A percentile compares a stretch with the other conserved stretches of the same genome.
Evolutionary conservation across 2,888 invertebrate genomes (phyloP).

Genomic region (Galeopsomyia nigrocyanea): DNA sequence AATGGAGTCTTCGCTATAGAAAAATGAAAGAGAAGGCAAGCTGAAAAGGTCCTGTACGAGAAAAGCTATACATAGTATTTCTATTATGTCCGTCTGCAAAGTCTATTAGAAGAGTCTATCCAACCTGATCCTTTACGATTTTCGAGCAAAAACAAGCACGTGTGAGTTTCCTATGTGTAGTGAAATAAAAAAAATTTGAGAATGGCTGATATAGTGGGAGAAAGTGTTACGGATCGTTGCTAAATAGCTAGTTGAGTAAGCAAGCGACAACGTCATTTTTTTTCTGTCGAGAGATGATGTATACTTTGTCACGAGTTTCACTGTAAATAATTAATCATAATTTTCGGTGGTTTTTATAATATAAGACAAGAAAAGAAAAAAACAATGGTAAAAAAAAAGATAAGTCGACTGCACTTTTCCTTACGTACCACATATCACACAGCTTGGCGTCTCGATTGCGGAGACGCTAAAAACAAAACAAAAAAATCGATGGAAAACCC

Average conservation of each 20-base stretch:
- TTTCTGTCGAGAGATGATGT: conserved; percentile 13
- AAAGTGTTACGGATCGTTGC: background rate
- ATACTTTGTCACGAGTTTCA: conserved; percentile 21
- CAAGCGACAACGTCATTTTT: background rate
- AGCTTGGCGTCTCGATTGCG: conserved; percentile 7
- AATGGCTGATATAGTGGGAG: background rate
- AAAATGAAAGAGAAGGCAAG: conserved; percentile 17
- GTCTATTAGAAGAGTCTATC: conserved; percentile 68
- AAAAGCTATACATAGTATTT: conserved; percentile 61
- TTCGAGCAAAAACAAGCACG: conserved; percentile 28
- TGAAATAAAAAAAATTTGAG: background rate
- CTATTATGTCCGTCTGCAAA: conserved; percentile 69
- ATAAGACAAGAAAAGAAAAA: conserved; percentile 20
- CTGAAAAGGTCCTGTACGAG: conserved; percentile 54
- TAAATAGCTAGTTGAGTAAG: background rate
- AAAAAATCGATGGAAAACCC: conserved; percentile 16
- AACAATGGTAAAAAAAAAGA: background rate
- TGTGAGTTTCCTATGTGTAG: conserved; percentile 38
- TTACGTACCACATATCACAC: conserved; percentile 44
- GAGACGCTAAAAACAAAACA: background rate
- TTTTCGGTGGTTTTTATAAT: conserved; percentile 46
- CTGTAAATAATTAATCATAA: conserved; percentile 45
- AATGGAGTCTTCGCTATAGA: background rate
- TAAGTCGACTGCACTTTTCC: conserved; percentile 41
- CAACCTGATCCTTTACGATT: conserved; percentile 36